Evolutionary conservation across 2,888 invertebrate genomes (phyloP).

Genomic region (Pinctada fucata): DNA sequence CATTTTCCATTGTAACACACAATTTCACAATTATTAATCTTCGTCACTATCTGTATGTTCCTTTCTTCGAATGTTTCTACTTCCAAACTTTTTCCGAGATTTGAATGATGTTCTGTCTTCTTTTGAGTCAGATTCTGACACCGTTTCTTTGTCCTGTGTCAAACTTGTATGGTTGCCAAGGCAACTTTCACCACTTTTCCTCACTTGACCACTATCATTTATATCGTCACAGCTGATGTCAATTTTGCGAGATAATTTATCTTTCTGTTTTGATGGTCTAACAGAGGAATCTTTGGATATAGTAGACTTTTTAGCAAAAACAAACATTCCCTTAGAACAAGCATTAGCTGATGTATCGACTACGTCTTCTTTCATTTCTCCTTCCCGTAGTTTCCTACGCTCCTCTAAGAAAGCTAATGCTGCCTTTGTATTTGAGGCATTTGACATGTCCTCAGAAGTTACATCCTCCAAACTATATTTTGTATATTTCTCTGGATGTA

Average conservation of each 20-base stretch:
- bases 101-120: slow-evolving; percentile 18
- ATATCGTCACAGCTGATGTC: background rate
- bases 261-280: background rate
- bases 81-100: slow-evolving; percentile 26
- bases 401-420: slow-evolving; percentile 87
- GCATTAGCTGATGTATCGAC: slow-evolving; percentile 50
- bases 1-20: no score
- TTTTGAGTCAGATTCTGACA: background rate
- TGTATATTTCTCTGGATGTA: slow-evolving; percentile 89
- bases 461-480: slow-evolving; percentile 89
- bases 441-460: slow-evolving; percentile 85
- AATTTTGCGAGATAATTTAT: background rate
- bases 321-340: slow-evolving; percentile 61
- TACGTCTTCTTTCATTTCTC: slow-evolving; percentile 41
- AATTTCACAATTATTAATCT: no score
- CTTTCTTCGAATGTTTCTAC: slow-evolving; percentile 27
- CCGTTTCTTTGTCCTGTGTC: background rate
- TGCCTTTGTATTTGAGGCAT: slow-evolving; percentile 86
- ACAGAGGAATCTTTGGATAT: slow-evolving; percentile 7
- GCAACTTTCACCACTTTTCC: background rate
- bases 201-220: background rate
- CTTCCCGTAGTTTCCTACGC: slow-evolving; percentile 71
- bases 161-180: background rate
- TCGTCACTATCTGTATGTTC: slow-evolving; percentile 10
- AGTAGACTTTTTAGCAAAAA: slow-evolving; percentile 50